Evolutionary conservation across 2,113 vertebrate species (phyloP), one percentile per base, ranked within the genome.

Genomic region (Hydrochoerus hydrochaeris): DNA sequence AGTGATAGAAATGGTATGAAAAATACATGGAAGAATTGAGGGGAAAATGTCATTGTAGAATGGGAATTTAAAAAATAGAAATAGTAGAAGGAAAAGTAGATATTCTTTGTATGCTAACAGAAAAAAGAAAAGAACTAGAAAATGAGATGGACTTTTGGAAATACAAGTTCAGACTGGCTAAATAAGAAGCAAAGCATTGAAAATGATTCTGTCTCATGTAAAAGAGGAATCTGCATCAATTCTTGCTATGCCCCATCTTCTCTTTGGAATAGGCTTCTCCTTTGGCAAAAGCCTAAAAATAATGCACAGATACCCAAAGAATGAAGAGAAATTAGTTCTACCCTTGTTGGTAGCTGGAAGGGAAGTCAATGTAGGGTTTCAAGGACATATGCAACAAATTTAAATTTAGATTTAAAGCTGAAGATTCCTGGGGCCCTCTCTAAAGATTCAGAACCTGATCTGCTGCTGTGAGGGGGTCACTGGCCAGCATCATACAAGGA

Each of bases 21-120:
- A 82, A 81, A 75, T 41, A 63, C 32, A 35, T 28, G 28, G 30
- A 49, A 88, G 5, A 89, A 28, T 17, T 49, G 82, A 83, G n/a
- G 95, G 13, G 92, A 96, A 90, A 9, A 85, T 98, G 88, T 80
- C 88, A 54, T 7, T 86, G 80, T 8, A 26, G 16, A 71, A 5
- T 35, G 88, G 83, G 88, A 97, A 97, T 89, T 67, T 92, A 54
- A 95, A 84, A 10, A 82, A 58, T 75, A 49, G 58, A 96, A 95
- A 83, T 85, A 97, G 65, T 22, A 96, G 30, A 96, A 97, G 32
- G 28, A 80, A 32, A 96, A 88, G 24, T 0, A 14, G 54, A 52
- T 35, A 91, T 84, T 32, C 3, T 97, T 13, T 9, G 0, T 81
- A 46, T 78, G 19, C 44, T 63, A 62, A 41, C 49, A 82, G 78